Evolutionary conservation across 2,797 vertebrate species (phyloP), one percentile per base, ranked within the genome.

Genomic region (Natrix natrix): DNA sequence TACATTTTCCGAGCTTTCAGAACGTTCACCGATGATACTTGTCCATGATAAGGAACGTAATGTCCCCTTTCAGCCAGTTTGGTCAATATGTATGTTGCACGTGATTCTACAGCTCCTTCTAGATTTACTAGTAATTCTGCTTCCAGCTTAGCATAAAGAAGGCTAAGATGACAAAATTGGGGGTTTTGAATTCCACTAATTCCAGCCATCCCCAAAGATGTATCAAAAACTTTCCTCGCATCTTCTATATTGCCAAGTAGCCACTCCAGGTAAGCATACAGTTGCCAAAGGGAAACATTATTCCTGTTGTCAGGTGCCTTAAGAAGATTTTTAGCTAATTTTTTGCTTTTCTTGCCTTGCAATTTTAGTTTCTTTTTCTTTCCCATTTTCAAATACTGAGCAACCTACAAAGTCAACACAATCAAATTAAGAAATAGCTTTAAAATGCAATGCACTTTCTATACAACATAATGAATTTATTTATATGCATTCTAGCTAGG

Each of bases 231-330:
- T 95, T 99, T 99, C 60, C 98, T 98, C 88, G 99, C 98, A 63
- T 99, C 99, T 0, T 99, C 99, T 0, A 94, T 94, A 96, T 99
- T 99, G 12, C 98, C 98, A 54, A 99, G 98, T 86, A 99, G 92
- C 99, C 99, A 99, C 93, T 99, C 99, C 55, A 99, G 95, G 93
- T 99, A 98, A 26, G 98, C 99, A 4, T 98, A 99, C 90, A 99
- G 98, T 92, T 97, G 98, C 99, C 99, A 99, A 57, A 99, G 97
- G 61, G 97, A 97, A 94, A 99, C 93, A 0, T 98, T 96, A 4
- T 98, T 98, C 92, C 99, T 97, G 97, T 99, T 99, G 48, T 98
- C 98, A 0, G 98, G 95, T 95, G 99, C 98, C 96, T 99, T 99
- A n/a, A 99, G 99, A 74, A 99, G 98, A n/a, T 97, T 98, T 96